These are phyloP conservation scores for Rhopilema esculentum DNA, from an alignment of 30 jellyfish, hydroid and myxozoan genomes.

Conservation along the genomic window DNA sequence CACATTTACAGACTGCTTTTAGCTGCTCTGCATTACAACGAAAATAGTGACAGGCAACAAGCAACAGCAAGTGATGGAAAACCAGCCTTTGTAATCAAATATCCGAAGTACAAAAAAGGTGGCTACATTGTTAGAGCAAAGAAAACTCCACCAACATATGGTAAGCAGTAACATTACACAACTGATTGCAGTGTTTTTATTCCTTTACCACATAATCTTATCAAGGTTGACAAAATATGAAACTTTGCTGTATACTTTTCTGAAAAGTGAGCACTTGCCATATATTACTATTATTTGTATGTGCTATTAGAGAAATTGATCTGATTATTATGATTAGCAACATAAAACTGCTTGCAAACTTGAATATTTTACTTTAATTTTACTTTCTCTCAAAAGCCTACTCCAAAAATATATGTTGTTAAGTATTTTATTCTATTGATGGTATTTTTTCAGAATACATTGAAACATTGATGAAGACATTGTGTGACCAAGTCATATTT, in stretches of 20 bases:
- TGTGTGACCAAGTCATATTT: conserved; percentile 4
- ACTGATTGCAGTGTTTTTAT: neutral
- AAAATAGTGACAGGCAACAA: conserved; percentile 23
- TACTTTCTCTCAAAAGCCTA: neutral
- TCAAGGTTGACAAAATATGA: neutral
- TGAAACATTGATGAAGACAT: conserved; percentile 17
- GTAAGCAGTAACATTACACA: neutral
- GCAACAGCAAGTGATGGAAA: conserved; percentile 18
- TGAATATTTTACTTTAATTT: neutral
- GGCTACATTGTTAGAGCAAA: conserved; percentile 11
- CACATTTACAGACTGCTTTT: conserved; percentile 4
- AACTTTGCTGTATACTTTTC: neutral
- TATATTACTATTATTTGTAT: neutral
- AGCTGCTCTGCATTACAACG: conserved; percentile 13
- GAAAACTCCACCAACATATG: conserved; percentile 13
- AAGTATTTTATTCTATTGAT: neutral
- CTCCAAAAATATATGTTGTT: neutral
- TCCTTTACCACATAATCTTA: neutral
- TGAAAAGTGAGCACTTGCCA: neutral
- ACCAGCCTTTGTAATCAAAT: neutral
- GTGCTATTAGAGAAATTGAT: neutral
- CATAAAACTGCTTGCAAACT: neutral
- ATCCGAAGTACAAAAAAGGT: conserved; percentile 16
- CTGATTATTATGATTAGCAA: neutral
- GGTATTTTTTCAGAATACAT: conserved; percentile 11